Evolutionary conservation across 2,797 vertebrate species (phyloP), one percentile per base, ranked within the genome.

Genomic region (Microchirus variegatus): DNA sequence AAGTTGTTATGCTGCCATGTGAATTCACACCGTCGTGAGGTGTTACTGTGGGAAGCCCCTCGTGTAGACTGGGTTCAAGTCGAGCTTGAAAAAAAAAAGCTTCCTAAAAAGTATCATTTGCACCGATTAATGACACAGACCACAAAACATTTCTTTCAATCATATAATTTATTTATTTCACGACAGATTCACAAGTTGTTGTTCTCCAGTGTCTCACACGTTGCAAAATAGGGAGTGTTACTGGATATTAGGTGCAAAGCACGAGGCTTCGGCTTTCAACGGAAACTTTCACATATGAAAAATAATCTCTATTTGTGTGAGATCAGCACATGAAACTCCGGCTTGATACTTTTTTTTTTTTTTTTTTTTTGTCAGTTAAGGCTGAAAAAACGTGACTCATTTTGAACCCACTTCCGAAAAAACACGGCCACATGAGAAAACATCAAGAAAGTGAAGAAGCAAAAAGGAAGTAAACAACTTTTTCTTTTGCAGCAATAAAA

Each of bases 121-220:
- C n/a, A 48, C 5, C 14, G n/a, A 63, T 45, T 7, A 44, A 45
- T 17, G 10, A 55, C 40, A 46, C 2, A 43, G 3, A 50, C 2
- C 14, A 11, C 3, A 22, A 63, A 41, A 44, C 11, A 37, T 26
- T 35, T n/a, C 31, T 42, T 40, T 31, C 22, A 40, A 6, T 63
- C 47, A 61, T 38, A 45, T 40, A n/a, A 35, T 67, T 47, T 2
- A 62, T 89, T 84, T 86, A 83, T 84, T 87, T 68, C 10, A 59
- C 49, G 15, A 52, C 17, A 52, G 54, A 53, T 62, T 17, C 11
- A 61, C n/a, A 61, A 9, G 5, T 9, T 40, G 49, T 54, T 45
- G 59, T 8, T 46, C 41, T 75, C 65, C 66, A 70, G 71, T 68
- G 52, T 60, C 73, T 47, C 36, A 70, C 51, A 67, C 17, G 45